A percentile compares a stretch with the other conserved stretches of the same genome.
These are phyloP conservation scores for Drosophila erecta DNA, from an alignment of 1,140 invertebrate genomes.

Conservation along the genomic window DNA sequence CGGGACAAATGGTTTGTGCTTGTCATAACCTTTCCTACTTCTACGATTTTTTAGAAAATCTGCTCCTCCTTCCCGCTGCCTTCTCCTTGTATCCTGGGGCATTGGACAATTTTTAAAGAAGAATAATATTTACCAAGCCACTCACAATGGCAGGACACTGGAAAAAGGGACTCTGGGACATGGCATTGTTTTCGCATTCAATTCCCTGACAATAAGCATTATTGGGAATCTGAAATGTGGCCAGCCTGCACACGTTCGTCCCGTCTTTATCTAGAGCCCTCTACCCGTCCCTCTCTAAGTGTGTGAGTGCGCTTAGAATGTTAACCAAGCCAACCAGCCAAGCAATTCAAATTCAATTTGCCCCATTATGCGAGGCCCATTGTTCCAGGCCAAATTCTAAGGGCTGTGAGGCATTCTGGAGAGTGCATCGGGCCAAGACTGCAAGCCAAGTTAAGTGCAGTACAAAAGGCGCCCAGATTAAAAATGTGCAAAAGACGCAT, in stretches of 20 bases:
- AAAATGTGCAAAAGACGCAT: slow-evolving; percentile 74
- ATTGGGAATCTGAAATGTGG: slow-evolving; percentile 59
- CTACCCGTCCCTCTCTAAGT: slow-evolving; percentile 9
- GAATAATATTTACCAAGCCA: slow-evolving; percentile 79
- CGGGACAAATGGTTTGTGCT: slow-evolving; percentile 76
- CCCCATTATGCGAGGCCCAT: slow-evolving; percentile 79
- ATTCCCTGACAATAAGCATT: slow-evolving; percentile 64
- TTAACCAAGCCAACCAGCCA: slow-evolving; percentile 56
- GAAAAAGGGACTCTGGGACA: slow-evolving; percentile 36
- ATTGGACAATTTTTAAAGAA: slow-evolving; percentile 64
- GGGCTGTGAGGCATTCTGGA: slow-evolving; percentile 40
- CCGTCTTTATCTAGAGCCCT: slow-evolving; percentile 11
- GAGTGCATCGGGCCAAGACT: slow-evolving; percentile 40
- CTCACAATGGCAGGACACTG: slow-evolving; percentile 67
- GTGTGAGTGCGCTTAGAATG: slow-evolving; percentile 55
- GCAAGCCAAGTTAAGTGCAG: slow-evolving; percentile 76
- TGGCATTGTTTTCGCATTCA: slow-evolving; percentile 61
- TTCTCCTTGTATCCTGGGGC: slow-evolving; percentile 30
- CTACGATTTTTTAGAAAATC: slow-evolving; percentile 29
- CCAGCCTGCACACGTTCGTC: slow-evolving; percentile 31
- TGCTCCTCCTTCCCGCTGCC: slow-evolving; percentile 28
- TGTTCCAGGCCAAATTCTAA: slow-evolving; percentile 73
- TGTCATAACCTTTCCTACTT: slow-evolving; percentile 76
- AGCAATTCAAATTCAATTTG: slow-evolving; percentile 84
- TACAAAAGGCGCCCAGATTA: slow-evolving; percentile 76